These are phyloP conservation scores for Poecilia latipinna DNA, from an alignment of 2,113 vertebrate species.

Conservation along the genomic window DNA sequence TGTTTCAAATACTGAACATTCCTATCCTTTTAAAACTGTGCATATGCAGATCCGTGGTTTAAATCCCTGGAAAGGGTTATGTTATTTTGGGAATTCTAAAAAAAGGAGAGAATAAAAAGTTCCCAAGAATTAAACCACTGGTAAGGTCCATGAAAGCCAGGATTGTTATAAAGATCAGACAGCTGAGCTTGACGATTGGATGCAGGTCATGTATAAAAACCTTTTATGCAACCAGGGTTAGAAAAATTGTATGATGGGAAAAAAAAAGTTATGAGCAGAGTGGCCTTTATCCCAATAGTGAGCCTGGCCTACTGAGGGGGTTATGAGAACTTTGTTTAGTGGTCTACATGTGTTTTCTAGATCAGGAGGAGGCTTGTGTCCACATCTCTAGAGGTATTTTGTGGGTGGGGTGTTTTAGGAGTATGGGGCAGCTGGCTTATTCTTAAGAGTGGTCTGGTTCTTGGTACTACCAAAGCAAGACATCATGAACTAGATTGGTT, in stretches of 20 bases:
- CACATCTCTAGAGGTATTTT: too few species aligned
- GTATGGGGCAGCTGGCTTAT: too few species aligned
- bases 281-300: too few species aligned
- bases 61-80: neutral
- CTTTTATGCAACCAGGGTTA: neutral
- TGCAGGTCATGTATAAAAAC: neutral
- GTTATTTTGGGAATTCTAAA: neutral
- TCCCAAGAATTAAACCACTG: neutral
- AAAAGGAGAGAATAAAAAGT: neutral
- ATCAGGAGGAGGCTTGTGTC: too few species aligned
- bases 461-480: too few species aligned
- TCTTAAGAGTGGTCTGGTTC: too few species aligned
- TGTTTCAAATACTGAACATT: conserved; percentile 60
- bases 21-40: conserved; percentile 33
- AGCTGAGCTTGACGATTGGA: neutral
- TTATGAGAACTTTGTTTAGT: too few species aligned
- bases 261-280: too few species aligned
- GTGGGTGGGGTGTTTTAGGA: too few species aligned
- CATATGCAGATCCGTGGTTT: conserved; percentile 11
- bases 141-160: neutral
- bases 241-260: neutral
- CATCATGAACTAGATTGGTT: too few species aligned
- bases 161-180: neutral
- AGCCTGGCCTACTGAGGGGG: too few species aligned
- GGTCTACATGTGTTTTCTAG: too few species aligned